Conservation (phyloP, 2,888 invertebrate species). For the Lysandra coridon region DNA sequence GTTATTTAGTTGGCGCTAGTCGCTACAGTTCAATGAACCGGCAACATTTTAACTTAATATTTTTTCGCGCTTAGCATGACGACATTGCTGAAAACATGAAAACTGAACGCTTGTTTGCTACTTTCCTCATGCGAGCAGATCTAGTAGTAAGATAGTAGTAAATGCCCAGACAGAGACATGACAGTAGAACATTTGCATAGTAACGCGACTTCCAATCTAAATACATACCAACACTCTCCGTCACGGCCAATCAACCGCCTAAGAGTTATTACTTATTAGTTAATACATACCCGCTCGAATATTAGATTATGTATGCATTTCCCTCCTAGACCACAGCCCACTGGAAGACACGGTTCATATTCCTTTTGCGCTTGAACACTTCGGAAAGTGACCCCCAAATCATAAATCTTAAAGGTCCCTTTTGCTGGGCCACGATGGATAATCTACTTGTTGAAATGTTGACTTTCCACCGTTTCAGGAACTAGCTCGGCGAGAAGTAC, state of each 20-base stretch:
- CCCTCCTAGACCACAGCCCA: not conserved
- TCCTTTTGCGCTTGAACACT: not conserved
- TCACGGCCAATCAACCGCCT: conserved; percentile 20
- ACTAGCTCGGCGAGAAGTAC: no score
- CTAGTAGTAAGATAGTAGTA: no score
- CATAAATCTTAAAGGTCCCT: no score
- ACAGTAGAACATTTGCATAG: conserved; percentile 17
- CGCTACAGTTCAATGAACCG: not conserved
- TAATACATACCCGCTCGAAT: not conserved
- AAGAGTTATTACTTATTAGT: not conserved
- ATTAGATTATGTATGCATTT: not conserved
- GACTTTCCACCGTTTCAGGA: no score
- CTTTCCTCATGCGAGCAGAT: no score
- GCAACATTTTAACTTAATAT: not conserved
- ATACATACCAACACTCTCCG: conserved; percentile 22
- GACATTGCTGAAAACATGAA: not conserved
- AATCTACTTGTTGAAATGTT: no score
- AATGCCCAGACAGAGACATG: not conserved
- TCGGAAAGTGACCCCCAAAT: not conserved
- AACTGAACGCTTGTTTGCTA: no score
- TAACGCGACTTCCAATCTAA: conserved; percentile 25
- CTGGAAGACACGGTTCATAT: not conserved
- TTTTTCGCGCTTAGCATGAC: not conserved
- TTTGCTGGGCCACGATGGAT: no score
- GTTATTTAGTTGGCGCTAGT: no score